Evolutionary conservation across 2,113 vertebrate genomes (phyloP).

Genomic region (Uria lomvia): DNA sequence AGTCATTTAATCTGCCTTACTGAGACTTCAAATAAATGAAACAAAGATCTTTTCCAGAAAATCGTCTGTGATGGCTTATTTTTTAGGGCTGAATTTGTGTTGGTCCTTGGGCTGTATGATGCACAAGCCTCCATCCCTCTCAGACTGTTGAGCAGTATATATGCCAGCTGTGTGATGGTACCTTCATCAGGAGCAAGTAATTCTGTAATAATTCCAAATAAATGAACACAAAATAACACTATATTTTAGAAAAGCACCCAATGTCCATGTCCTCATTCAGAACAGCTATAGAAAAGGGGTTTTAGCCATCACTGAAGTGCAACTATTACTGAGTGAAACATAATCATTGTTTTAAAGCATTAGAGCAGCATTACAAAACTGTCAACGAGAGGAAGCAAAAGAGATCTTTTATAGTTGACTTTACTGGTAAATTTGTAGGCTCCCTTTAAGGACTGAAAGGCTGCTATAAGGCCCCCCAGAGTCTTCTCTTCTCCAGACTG

Average conservation of each 20-base stretch:
- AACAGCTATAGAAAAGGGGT: neutral
- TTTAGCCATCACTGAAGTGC: neutral
- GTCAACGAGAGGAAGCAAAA: neutral
- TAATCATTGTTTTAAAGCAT: neutral
- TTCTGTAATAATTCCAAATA: neutral
- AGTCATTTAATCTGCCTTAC: neutral
- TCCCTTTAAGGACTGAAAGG: too few species aligned
- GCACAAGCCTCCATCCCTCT: neutral
- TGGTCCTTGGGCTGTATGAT: neutral
- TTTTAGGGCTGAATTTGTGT: neutral
- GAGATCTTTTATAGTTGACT: neutral
- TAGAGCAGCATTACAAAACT: neutral
- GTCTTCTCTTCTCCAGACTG: too few species aligned
- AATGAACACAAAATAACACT: neutral
- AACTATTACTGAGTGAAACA: neutral
- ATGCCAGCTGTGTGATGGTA: neutral
- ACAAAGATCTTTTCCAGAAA: neutral
- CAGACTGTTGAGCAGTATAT: neutral
- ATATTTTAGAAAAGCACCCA: neutral
- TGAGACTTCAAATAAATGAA: neutral
- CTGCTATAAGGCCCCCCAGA: too few species aligned
- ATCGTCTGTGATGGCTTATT: neutral
- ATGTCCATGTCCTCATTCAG: neutral
- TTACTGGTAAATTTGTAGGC: neutral
- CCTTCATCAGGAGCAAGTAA: neutral